phyloP scores from a whole-genome alignment of 2,888 invertebrate genomes.

The Drosophila longiperda region DNA sequence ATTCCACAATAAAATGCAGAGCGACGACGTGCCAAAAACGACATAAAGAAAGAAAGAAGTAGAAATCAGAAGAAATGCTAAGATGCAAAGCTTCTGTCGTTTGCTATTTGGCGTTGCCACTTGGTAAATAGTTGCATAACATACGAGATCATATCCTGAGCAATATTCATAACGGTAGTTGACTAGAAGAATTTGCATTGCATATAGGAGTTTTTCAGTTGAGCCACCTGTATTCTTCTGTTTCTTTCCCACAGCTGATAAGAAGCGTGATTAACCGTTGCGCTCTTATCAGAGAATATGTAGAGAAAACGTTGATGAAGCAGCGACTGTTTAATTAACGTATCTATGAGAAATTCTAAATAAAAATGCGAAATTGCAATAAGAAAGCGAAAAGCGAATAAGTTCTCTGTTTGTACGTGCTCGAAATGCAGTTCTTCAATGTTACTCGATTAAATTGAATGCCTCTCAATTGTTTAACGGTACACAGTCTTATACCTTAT shows the following conservation, averaged over 20 bases:
- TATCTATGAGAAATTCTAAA: conserved; percentile 21
- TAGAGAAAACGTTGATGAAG: background rate
- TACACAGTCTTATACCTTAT: background rate
- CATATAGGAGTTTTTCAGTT: conserved; percentile 1
- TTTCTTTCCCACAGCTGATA: conserved; percentile 13
- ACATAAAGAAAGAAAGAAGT: conserved; percentile 15
- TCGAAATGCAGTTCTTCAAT: background rate
- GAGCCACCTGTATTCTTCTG: background rate
- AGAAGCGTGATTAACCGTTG: background rate
- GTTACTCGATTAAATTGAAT: background rate
- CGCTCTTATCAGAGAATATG: conserved; percentile 23
- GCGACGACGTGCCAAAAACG: conserved; percentile 44
- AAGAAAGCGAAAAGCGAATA: background rate
- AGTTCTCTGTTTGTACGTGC: conserved; percentile 12
- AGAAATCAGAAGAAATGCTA: conserved; percentile 10
- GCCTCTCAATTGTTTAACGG: too few relatives aligned
- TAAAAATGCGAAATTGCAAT: conserved; percentile 21
- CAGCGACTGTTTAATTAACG: background rate
- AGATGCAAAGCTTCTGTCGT: conserved; percentile 24
- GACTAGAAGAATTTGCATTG: conserved; percentile 11
- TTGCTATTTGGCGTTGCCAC: conserved; percentile 13
- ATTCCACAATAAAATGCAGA: conserved; percentile 49
- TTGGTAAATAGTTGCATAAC: background rate
- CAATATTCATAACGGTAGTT: conserved; percentile 5
- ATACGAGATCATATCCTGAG: background rate